Percentiles rank a stretch among this genome's conserved stretches.
Conservation (phyloP, 2,113 vertebrate species). For the Danionella cerebrum region DNA sequence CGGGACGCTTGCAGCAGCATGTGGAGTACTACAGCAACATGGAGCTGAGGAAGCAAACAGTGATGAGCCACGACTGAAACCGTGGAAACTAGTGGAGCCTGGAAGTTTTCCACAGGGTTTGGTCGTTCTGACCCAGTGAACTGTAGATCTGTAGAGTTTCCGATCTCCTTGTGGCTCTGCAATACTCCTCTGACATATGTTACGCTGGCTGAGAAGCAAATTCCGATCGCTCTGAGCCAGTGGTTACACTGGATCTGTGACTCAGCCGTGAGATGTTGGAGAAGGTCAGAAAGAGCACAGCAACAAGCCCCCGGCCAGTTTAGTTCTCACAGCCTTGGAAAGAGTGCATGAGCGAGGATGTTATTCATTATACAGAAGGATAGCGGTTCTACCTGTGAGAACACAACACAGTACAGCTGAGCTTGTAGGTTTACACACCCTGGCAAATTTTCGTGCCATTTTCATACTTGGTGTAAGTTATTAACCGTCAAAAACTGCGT, state of each 20-base stretch:
- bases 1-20: neutral
- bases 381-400: neutral
- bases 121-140: neutral
- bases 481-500: no score
- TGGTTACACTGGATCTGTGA: neutral
- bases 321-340: constrained; percentile 15
- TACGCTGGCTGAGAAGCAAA: constrained; percentile 3
- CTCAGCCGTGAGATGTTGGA: neutral
- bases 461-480: no score
- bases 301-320: neutral
- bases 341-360: neutral
- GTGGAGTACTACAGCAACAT: neutral
- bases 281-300: neutral
- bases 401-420: no score
- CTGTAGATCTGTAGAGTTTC: neutral
- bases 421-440: no score
- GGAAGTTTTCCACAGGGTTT: neutral
- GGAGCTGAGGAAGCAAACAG: neutral
- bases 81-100: no score
- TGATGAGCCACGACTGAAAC: no score
- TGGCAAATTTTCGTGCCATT: no score
- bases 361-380: neutral
- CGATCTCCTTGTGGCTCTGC: neutral
- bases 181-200: neutral
- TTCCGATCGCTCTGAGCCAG: neutral